phyloP scores from a whole-genome alignment of 2,113 vertebrate species.

The Dasyprocta punctata region DNA sequence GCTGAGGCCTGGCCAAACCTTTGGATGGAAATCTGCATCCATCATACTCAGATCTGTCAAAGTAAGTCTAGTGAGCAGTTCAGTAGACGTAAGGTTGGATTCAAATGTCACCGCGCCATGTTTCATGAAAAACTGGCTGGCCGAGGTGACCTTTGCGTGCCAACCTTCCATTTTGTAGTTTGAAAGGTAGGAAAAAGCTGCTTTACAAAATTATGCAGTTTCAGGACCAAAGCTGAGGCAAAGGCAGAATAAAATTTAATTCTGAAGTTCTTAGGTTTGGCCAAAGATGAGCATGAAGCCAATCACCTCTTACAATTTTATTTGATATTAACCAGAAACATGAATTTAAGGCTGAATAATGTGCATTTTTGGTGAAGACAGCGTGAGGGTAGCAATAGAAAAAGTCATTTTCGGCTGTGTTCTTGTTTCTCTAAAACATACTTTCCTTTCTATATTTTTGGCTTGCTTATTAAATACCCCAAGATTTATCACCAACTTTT shows the following conservation, averaged over 20 bases:
- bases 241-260: slow-evolving; percentile 46
- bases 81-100: slow-evolving; percentile 76
- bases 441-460: slow-evolving; percentile 19
- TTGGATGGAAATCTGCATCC: slow-evolving; percentile 77
- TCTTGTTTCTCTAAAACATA: slow-evolving; percentile 63
- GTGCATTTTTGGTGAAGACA: background rate
- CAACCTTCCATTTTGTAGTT: slow-evolving; percentile 70
- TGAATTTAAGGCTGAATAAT: slow-evolving; percentile 1
- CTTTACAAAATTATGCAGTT: slow-evolving; percentile 27
- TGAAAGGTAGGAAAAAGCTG: slow-evolving; percentile 63
- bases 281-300: background rate
- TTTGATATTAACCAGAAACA: slow-evolving; percentile 10
- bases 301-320: background rate
- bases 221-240: background rate
- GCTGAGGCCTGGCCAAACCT: slow-evolving; percentile 76
- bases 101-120: slow-evolving; percentile 76
- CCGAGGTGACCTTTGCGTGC: slow-evolving; percentile 75
- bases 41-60: slow-evolving; percentile 77
- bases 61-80: slow-evolving; percentile 71
- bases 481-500: background rate
- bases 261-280: slow-evolving; percentile 50
- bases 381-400: background rate
- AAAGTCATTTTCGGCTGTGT: background rate
- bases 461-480: background rate
- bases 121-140: slow-evolving; percentile 72